Conservation (phyloP, 2,888 invertebrate species). For the Diloba caeruleocephala region DNA sequence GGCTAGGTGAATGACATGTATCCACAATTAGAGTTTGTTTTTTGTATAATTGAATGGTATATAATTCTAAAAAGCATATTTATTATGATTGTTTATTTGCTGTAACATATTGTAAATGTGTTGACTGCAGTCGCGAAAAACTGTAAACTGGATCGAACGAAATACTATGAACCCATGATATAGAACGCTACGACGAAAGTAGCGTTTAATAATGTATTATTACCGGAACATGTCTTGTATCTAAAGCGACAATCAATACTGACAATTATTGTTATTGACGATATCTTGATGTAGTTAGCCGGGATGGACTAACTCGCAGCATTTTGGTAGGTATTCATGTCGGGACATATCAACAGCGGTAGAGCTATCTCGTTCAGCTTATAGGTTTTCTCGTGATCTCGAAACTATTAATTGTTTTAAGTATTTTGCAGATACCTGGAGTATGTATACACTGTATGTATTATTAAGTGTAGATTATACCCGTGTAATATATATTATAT, state of each 20-base stretch:
- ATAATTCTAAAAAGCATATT: conserved; percentile 63
- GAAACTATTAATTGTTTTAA: conserved; percentile 55
- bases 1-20: conserved; percentile 87
- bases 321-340: conserved; percentile 41
- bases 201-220: conserved; percentile 37
- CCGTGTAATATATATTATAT: conserved; percentile 64
- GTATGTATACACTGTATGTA: conserved; percentile 56
- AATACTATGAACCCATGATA: conserved; percentile 32
- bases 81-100: conserved; percentile 58
- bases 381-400: conserved; percentile 57
- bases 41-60: conserved; percentile 70
- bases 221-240: conserved; percentile 17
- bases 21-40: conserved; percentile 68
- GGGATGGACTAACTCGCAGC: conserved; percentile 14
- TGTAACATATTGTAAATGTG: conserved; percentile 64
- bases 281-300: conserved; percentile 4
- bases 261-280: conserved; percentile 6
- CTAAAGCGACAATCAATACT: conserved; percentile 10
- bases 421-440: conserved; percentile 61
- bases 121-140: conserved; percentile 54
- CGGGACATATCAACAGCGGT: conserved; percentile 67
- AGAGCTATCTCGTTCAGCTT: conserved; percentile 54
- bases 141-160: conserved; percentile 55
- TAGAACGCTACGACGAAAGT: conserved; percentile 16
- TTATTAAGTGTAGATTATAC: conserved; percentile 71